Base-by-base conservation (phyloP, 2,888 invertebrate genomes). In the Archaeoteleia sp. region DNA sequence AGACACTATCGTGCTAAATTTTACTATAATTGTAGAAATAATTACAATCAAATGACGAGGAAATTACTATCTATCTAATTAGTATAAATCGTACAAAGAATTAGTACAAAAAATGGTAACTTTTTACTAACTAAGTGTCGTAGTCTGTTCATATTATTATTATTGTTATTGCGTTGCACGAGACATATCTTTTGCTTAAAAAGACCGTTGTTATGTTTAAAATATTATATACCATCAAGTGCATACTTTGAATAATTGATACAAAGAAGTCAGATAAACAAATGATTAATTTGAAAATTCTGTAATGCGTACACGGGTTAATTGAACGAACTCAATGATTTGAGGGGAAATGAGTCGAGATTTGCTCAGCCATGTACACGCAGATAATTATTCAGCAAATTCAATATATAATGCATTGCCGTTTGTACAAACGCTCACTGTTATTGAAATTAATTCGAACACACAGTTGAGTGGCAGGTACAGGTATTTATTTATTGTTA, bases 341-440 rank as follows among this genome's bases (percentile, higher is more conserved):
- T 42, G 43, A 35, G 23, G 51, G 55, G 55, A 62, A 57, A 69
- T 53, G 66, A 70, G 66, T 68, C 66, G 58, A 49, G 67, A 65
- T 71, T 72, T 67, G 70, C 70, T 72, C 68, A 70, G 63, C 55
- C 72, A 25, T 67, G 57, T 53, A 65, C 48, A 49, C 39, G 30
- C 13, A 12, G 20, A 57, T 61, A 61, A 67, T 55, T 55, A 55
- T 55, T 51, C 27, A 20, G 25, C 29, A 43, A 42, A 49, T 43
- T 40, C 29, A 40, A 43, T 60, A 39, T 48, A 67, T 32, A 48
- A 43, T 54, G 54, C 45, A 49, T 42, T 42, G 35, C 43, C 27
- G 43, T 51, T 67, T 48, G 46, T 49, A 32, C 35, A n/a, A 30
- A 30, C 29, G 17, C 12, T 14, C 46, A 45, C 34, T 15, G 27